A percentile compares a stretch with the other conserved stretches of the same genome.
phyloP scores from a whole-genome alignment of 2,888 invertebrate species.

The Theodoxus fluviatilis region DNA sequence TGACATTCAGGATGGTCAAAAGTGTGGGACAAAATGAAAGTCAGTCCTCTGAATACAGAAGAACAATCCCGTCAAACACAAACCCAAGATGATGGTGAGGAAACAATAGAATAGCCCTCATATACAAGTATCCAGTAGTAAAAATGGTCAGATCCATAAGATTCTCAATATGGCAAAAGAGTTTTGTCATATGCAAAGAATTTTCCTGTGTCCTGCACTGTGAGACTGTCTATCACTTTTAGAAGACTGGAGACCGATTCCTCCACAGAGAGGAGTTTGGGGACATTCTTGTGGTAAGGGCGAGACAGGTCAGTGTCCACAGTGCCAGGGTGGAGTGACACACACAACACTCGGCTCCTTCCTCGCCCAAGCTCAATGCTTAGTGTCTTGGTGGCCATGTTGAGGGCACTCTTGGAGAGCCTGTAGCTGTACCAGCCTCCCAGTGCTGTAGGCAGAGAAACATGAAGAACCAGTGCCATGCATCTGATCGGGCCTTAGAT shows the following conservation, averaged over 20 bases:
- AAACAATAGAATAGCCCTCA: background rate
- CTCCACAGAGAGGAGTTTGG: constrained; percentile 47
- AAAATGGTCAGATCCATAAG: too few relatives aligned
- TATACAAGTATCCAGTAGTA: too few relatives aligned
- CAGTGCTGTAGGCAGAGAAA: constrained; percentile 37
- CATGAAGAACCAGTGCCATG: background rate
- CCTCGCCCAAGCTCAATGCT: constrained; percentile 52
- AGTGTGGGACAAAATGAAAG: too few relatives aligned
- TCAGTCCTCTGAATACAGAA: background rate
- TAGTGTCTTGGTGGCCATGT: constrained; percentile 55
- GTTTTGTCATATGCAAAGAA: constrained; percentile 48
- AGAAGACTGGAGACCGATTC: constrained; percentile 46
- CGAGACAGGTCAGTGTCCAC: constrained; percentile 53
- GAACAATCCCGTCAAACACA: background rate
- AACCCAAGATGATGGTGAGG: too few relatives aligned
- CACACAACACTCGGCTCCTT: constrained; percentile 44
- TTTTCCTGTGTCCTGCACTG: constrained; percentile 46
- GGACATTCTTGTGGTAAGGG: constrained; percentile 53
- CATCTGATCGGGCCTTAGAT: background rate
- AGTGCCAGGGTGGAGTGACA: constrained; percentile 52
- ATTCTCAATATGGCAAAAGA: constrained; percentile 42
- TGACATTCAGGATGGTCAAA: too few relatives aligned
- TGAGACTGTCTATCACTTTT: constrained; percentile 45
- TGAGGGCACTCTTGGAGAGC: constrained; percentile 54
- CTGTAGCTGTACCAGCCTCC: constrained; percentile 60